Percentiles rank a stretch among this genome's conserved stretches.
Conservation (phyloP, 1,140 invertebrate species). For the Temnothorax curvispinosus region DNA sequence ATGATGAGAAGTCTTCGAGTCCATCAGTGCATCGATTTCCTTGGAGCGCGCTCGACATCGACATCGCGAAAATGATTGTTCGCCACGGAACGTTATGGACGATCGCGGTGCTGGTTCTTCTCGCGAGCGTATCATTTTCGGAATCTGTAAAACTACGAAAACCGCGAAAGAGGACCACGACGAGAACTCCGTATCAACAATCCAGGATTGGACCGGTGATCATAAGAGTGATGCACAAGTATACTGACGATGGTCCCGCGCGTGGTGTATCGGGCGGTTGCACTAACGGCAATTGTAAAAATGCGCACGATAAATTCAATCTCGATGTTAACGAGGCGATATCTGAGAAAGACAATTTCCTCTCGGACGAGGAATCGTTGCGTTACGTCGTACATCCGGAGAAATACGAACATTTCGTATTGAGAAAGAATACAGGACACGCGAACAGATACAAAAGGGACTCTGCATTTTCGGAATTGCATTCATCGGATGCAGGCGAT, state of each 20-base stretch:
- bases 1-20: background rate
- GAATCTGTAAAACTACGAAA: background rate
- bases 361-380: background rate
- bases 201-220: background rate
- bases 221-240: conserved; percentile 3
- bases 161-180: background rate
- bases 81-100: background rate
- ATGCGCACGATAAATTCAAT: background rate
- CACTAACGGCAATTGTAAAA: background rate
- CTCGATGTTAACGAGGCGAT: background rate
- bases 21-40: conserved; percentile 45
- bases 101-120: background rate
- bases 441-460: background rate
- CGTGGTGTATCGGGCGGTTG: background rate
- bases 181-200: background rate
- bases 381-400: conserved; percentile 22
- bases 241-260: background rate
- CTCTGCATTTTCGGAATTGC: background rate
- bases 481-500: background rate
- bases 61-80: conserved; percentile 43
- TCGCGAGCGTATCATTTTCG: conserved; percentile 7
- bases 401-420: conserved; percentile 9
- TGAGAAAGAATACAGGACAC: background rate
- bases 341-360: background rate
- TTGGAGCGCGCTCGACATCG: background rate